Percentiles rank a stretch among this genome's conserved stretches.
These are phyloP conservation scores for Bergia puertoricense DNA, from an alignment of 92 coral and sea anemone species.

Conservation along the genomic window DNA sequence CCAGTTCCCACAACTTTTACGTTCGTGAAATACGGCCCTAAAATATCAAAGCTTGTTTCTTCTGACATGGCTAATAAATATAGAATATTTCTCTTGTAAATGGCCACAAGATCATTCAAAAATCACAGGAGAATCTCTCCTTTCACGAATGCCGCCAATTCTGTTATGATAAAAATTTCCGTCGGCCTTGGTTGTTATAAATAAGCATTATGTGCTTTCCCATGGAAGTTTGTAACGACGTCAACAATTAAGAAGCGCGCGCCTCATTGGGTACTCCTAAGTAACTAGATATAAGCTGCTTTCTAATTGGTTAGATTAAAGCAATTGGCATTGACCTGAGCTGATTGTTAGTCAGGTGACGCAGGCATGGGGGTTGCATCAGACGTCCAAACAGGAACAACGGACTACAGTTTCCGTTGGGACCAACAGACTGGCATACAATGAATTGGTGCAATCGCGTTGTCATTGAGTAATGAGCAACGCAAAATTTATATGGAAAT, in stretches of 20 bases:
- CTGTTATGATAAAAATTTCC: background rate
- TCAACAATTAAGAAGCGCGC: slow-evolving; percentile 41
- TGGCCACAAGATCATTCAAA: background rate
- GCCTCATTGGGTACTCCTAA: slow-evolving; percentile 18
- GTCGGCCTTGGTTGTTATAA: slow-evolving; percentile 17
- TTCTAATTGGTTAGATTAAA: slow-evolving; percentile 13
- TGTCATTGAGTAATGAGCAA: no score
- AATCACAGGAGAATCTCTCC: background rate
- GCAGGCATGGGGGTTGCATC: slow-evolving; percentile 41
- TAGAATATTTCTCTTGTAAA: slow-evolving; percentile 1
- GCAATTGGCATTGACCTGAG: slow-evolving; percentile 43
- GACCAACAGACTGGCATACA: no score
- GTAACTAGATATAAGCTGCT: background rate
- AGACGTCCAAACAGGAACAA: slow-evolving; percentile 12
- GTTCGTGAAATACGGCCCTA: slow-evolving; percentile 89
- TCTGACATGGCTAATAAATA: slow-evolving; percentile 58
- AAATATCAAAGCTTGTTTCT: slow-evolving; percentile 75
- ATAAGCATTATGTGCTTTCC: slow-evolving; percentile 37
- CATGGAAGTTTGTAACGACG: slow-evolving; percentile 19
- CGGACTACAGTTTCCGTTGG: background rate
- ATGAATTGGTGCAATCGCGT: no score
- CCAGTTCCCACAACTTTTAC: slow-evolving; percentile 90
- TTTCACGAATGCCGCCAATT: slow-evolving; percentile 19
- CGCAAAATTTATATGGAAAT: no score
- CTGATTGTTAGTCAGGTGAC: slow-evolving; percentile 41